Evolutionary conservation across 2,888 invertebrate genomes (phyloP), one percentile per base, ranked within the genome.

Genomic region (Chrysopilus asiliformis): DNA sequence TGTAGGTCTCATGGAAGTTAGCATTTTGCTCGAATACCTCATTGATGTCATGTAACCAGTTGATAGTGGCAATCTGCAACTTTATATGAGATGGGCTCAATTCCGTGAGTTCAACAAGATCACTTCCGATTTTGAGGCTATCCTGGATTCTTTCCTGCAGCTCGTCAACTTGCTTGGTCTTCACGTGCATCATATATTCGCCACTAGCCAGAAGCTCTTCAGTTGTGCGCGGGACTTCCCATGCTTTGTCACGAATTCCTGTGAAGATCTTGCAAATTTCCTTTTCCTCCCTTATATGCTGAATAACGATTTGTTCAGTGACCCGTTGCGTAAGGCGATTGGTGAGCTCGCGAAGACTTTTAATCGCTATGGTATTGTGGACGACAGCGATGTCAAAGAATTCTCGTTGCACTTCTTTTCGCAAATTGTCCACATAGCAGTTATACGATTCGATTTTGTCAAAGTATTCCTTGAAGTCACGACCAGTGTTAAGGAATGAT

Each of bases 1-100:
- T 90, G 39, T 75, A 76, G 14, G 77, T 70, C 64, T 93, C 91
- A 54, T 80, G 84, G 47, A 78, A 67, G 8, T 72, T 72, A 32
- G 84, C 80, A 57, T 86, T 87, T 48, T 71, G 71, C 20, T 87
- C 83, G 51, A 91, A 79, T 38, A 89, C 74, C 1, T 81, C 79
- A 51, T 79, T 77, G 33, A 93, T 87, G 24, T 77, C 72, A 42
- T 71, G 71, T 2, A 89, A 64, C 90, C 91, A 91, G 47, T 79
- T 78, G 1, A 93, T 76, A 1, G 87, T 85, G 28, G 65, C 70
- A n/a, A 81, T 75, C 53, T 90, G 90, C 3, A 86, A 66, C 33
- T 74, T 72, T 27, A 89, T 74, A 51, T 91, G 89, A 30, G 81
- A 77, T 16, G 70, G 65, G 4, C 72, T 68, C 47, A 93, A 68